phyloP scores from a whole-genome alignment of 1,140 invertebrate species.

The Leptinotarsa lineolata region DNA sequence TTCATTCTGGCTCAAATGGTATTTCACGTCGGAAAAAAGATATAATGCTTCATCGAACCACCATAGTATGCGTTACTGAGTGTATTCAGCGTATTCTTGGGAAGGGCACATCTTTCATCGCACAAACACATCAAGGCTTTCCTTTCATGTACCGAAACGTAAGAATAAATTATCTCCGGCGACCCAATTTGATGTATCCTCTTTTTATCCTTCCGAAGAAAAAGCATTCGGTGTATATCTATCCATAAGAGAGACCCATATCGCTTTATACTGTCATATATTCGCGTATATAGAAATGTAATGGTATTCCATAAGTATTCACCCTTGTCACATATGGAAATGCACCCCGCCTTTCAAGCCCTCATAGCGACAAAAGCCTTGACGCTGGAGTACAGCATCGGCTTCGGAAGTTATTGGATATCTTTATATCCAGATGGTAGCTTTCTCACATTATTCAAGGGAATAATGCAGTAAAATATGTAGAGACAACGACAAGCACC shows the following conservation, averaged over 20 bases:
- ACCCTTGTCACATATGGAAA: conserved; percentile 49
- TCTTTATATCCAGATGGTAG: no score
- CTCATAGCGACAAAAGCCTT: conserved; percentile 40
- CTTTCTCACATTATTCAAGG: no score
- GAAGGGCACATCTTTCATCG: no score
- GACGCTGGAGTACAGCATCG: neutral
- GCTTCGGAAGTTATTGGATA: neutral
- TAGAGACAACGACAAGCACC: no score
- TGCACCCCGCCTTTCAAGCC: conserved; percentile 34
- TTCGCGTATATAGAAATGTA: conserved; percentile 37
- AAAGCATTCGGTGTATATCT: conserved; percentile 15
- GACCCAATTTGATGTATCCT: conserved; percentile 13
- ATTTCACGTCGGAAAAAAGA: no score
- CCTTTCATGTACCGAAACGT: neutral
- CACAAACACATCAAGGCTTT: neutral
- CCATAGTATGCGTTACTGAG: no score
- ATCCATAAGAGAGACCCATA: conserved; percentile 3
- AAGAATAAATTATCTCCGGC: conserved; percentile 11
- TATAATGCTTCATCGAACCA: no score
- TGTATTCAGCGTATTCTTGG: no score
- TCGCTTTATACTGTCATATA: conserved; percentile 19
- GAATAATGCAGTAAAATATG: no score
- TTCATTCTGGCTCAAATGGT: no score
- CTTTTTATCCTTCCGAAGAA: conserved; percentile 14
- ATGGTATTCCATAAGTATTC: conserved; percentile 49